Base-by-base conservation (phyloP, 2,797 vertebrate genomes). In the Apogon talboti region DNA sequence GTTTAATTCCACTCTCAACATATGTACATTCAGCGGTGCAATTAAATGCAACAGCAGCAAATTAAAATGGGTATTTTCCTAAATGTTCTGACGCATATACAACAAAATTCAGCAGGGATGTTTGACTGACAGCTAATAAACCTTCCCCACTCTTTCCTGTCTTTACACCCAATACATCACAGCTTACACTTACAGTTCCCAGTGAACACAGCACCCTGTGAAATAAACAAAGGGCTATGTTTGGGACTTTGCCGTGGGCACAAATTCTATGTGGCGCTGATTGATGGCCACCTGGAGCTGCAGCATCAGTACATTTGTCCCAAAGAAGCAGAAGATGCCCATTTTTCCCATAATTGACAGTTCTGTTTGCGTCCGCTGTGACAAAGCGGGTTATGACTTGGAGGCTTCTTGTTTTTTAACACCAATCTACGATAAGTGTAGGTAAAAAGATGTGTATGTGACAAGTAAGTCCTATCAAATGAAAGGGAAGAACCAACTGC, bases 81-180 rank as follows among this genome's bases (percentile, higher is more conserved):
- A 28, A 28, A 28, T 3, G 24, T 28, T 4, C 24, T 28, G 24
- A 28, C 24, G 6, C 4, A 28, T 28, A 5, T 28, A 28, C 24
- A 28, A 28, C 24, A 13, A 4, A 41, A 37, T 37, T 37, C 6
- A 37, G 8, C 10, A 52, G 11, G n/a, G n/a, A 42, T 42, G n/a
- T 18, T 37, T 37, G n/a, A 12, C 16, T 47, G 35, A 33, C 4
- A 40, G 42, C 50, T 46, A 48, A 18, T 47, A 10, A 40, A 56
- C 13, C 15, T 49, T 13, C 16, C 15, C 15, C 12, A 40, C 44
- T 30, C 69, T 15, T 8, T 9, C 33, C 24, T 21, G 15, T 42
- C 37, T 54, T 73, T 50, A 16, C 46, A 9, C 24, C n/a, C 11
- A 43, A 28, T 56, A 16, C 59, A 73, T 68, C 47, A 53, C 21